Conservation (phyloP, 2,888 invertebrate genomes). For the Apotomis capreana region DNA sequence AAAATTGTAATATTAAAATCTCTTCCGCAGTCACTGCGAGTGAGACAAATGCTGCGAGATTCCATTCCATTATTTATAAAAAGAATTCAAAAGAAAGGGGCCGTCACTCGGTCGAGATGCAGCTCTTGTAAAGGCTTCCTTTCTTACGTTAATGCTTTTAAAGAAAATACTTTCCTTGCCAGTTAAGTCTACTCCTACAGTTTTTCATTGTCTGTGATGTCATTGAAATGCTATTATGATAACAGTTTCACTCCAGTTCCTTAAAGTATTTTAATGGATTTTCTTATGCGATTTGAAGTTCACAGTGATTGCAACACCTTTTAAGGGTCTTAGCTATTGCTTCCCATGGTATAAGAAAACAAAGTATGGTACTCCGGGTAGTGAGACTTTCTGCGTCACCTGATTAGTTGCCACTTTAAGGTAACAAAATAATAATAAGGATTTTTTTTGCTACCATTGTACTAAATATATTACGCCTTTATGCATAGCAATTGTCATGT, state of each 20-base stretch:
- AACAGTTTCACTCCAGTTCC: conserved; percentile 7
- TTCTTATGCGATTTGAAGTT: not conserved
- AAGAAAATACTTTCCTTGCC: conserved; percentile 40
- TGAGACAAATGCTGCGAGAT: conserved; percentile 35
- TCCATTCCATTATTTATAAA: conserved; percentile 41
- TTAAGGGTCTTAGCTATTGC: not conserved
- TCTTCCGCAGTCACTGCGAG: conserved; percentile 15
- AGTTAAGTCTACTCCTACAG: conserved; percentile 32
- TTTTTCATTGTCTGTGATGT: conserved; percentile 35
- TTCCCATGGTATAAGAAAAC: not conserved
- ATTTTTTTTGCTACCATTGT: too few species aligned
- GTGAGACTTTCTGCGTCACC: too few species aligned
- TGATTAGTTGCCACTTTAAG: too few species aligned
- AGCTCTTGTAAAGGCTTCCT: conserved; percentile 35
- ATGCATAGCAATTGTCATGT: too few species aligned
- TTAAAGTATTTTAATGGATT: conserved; percentile 12
- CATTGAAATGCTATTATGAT: conserved; percentile 39
- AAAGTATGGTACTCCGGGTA: too few species aligned
- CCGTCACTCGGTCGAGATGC: conserved; percentile 41
- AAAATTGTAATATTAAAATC: conserved; percentile 24
- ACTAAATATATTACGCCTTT: too few species aligned
- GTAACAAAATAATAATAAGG: too few species aligned
- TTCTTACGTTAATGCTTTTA: conserved; percentile 42
- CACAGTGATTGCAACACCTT: not conserved
- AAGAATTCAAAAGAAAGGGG: conserved; percentile 35